A percentile compares a stretch with the other conserved stretches of the same genome.
Evolutionary conservation across 2,113 vertebrate genomes (phyloP).

Genomic region (Macrotis lagotis): DNA sequence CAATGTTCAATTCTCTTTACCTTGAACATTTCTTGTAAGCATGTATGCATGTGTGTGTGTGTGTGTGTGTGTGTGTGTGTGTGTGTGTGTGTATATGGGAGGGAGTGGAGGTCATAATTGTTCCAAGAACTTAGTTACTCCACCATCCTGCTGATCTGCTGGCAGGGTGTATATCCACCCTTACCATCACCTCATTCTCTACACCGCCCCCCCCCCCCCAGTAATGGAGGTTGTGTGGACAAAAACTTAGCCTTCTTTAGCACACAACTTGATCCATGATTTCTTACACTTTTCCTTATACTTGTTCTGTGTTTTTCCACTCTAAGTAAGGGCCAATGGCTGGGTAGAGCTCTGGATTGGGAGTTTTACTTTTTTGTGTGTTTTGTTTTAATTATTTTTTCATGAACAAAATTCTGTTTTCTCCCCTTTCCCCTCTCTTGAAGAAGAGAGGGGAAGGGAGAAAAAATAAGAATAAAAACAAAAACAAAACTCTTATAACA

Average conservation of each 20-base stretch:
- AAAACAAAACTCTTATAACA: not conserved
- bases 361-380: not conserved
- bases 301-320: not conserved
- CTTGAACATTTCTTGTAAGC: not conserved
- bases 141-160: not conserved
- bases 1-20: not conserved
- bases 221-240: not conserved
- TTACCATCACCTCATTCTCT: not conserved
- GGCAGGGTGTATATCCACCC: not conserved
- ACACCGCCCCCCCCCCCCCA: too few species aligned
- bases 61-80: not conserved
- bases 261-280: not conserved
- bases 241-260: not conserved
- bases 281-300: not conserved
- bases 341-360: not conserved
- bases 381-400: not conserved
- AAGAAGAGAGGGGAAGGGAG: too few species aligned
- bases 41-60: too few species aligned
- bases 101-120: not conserved
- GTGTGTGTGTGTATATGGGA: not conserved
- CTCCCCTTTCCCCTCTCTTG: not conserved
- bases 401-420: not conserved
- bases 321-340: not conserved
- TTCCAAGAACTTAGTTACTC: not conserved
- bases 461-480: not conserved